These are phyloP conservation scores for Apodemia zela DNA, from an alignment of 2,888 invertebrate species.

Conservation along the genomic window DNA sequence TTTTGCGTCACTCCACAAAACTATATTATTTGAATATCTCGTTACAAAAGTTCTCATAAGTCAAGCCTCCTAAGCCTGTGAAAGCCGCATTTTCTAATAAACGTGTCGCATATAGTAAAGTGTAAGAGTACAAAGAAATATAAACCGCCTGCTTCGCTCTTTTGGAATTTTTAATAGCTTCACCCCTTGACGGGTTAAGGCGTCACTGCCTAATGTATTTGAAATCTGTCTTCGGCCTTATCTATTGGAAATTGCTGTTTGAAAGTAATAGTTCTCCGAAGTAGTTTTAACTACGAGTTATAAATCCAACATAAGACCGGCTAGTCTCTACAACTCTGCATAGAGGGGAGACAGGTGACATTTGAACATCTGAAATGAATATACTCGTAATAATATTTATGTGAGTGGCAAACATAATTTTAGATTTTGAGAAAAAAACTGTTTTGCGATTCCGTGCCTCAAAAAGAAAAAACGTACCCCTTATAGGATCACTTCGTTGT, in stretches of 20 bases:
- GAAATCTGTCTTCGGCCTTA: constrained; percentile 75
- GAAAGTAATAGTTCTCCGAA: constrained; percentile 69
- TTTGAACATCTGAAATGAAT: constrained; percentile 27
- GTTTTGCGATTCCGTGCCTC: too few species aligned
- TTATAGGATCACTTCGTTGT: too few species aligned
- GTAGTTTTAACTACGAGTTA: constrained; percentile 76
- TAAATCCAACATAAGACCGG: constrained; percentile 69
- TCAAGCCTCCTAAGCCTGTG: constrained; percentile 24
- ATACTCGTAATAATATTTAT: neutral
- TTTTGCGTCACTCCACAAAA: constrained; percentile 9
- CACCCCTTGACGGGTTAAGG: constrained; percentile 42
- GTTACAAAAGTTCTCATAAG: constrained; percentile 19
- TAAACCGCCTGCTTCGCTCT: constrained; percentile 47
- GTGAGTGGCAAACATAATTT: too few species aligned
- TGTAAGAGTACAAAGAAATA: constrained; percentile 37
- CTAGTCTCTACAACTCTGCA: constrained; percentile 60
- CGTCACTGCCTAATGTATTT: constrained; percentile 74
- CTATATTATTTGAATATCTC: constrained; percentile 16
- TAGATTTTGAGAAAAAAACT: too few species aligned
- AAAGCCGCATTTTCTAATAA: constrained; percentile 53
- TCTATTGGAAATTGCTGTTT: constrained; percentile 77
- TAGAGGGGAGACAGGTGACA: constrained; percentile 47
- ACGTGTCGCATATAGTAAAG: constrained; percentile 51
- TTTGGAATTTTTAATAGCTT: constrained; percentile 76
- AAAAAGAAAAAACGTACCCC: too few species aligned